Base-by-base conservation (phyloP, 2,797 vertebrate genomes). In the Brachyrhaphis roseni region DNA sequence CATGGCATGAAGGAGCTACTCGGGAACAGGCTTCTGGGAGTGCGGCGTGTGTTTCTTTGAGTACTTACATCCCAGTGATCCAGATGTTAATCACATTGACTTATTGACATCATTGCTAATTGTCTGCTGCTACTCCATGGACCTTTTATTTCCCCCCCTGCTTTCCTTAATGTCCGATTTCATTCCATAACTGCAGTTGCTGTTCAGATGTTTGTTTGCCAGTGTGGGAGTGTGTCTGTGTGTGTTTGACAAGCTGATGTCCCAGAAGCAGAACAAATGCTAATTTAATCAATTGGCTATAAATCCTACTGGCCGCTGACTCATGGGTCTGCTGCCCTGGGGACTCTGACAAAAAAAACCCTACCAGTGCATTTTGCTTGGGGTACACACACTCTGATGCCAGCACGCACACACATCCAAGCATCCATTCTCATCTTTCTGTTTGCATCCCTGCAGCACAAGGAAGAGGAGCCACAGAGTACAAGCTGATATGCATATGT, bases 221-320 rank as follows among this genome's bases (percentile, higher is more conserved):
- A 36, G 75, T 28, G 39, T 85, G 74, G 28, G 76, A 41, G 80
- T 75, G 62, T 78, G 51, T 82, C 77, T 75, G 76, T 73, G 78
- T 79, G 82, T 81, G 89, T 89, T 83, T 82, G 93, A 94, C 92
- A 94, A 94, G 89, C 91, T 91, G 88, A 88, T 95, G 89, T 92
- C 93, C 90, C 92, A 95, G 96, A 95, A 95, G 97, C 97, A 96
- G 97, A 97, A 97, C 95, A 96, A 97, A 98, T 97, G 97, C 96
- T 98, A 98, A 98, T 98, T 97, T 97, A 98, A 98, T 98, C 97
- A 97, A 97, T 97, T 93, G 96, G 96, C 97, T 96, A 97, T 97
- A 97, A 97, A 97, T 97, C 96, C 95, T 94, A 89, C 95, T 95
- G 95, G 94, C 92, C 97, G 97, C 98, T 98, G 97, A 98, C 96